phyloP scores from a whole-genome alignment of 1,140 invertebrate species.

The Paraescarpia echinospica region DNA sequence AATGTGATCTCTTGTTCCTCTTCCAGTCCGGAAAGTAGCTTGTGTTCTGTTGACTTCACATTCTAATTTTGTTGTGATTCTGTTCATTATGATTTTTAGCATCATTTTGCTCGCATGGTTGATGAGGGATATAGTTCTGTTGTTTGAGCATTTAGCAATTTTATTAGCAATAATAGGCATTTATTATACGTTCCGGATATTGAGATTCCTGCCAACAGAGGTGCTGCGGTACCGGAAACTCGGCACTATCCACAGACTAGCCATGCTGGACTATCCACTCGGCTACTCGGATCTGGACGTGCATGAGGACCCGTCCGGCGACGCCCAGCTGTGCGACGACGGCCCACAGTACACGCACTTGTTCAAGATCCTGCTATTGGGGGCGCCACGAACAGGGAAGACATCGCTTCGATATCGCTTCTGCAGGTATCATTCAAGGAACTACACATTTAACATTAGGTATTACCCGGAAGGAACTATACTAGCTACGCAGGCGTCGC shows the following conservation, averaged over 20 bases:
- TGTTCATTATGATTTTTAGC: no score
- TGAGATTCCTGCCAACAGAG: neutral
- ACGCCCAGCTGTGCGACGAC: neutral
- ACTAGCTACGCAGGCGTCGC: no score
- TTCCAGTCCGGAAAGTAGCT: no score
- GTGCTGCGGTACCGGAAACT: conserved; percentile 14
- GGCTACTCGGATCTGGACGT: conserved; percentile 6
- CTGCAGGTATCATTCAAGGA: conserved; percentile 15
- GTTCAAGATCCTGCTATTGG: conserved; percentile 22
- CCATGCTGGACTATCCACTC: neutral
- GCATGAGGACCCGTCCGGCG: neutral
- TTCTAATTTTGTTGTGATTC: no score
- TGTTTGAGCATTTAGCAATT: no score
- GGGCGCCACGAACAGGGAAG: conserved; percentile 1
- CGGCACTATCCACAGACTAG: neutral
- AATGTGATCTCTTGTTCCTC: no score
- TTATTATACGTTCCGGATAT: neutral
- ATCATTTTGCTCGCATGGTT: no score
- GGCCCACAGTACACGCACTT: conserved; percentile 17
- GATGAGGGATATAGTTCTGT: no score
- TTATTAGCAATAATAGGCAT: no score
- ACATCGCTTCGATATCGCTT: conserved; percentile 20
- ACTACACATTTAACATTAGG: no score
- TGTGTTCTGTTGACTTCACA: no score
- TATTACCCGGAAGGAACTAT: no score